These are phyloP conservation scores for Eupsilia transversa DNA, from an alignment of 2,888 invertebrate species.

Conservation along the genomic window DNA sequence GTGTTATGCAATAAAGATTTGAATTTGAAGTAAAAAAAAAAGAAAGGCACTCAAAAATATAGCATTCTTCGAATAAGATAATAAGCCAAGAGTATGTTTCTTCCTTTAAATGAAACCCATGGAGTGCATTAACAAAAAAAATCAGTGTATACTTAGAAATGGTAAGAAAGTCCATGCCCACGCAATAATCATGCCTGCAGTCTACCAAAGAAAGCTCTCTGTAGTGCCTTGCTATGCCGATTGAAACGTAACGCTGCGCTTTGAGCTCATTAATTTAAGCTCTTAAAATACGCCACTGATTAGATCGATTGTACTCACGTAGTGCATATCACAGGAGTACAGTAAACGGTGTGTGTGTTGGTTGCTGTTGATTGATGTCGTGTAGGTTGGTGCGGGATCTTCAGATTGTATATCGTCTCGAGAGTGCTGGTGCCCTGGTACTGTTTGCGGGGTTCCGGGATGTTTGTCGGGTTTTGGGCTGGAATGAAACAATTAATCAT, in stretches of 20 bases:
- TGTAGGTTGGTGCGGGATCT: constrained; percentile 67
- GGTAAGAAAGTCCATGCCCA: neutral
- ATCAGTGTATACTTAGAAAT: neutral
- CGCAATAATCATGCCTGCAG: neutral
- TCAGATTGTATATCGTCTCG: constrained; percentile 80
- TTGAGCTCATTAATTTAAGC: too few relatives aligned
- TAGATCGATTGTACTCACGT: constrained; percentile 72
- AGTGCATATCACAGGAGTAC: constrained; percentile 71
- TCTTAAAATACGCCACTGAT: too few relatives aligned
- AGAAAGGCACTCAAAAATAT: neutral
- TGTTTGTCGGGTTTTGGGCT: constrained; percentile 38
- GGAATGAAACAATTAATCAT: constrained; percentile 12
- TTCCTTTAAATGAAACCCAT: neutral
- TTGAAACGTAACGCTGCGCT: too few relatives aligned
- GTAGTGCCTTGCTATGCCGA: neutral
- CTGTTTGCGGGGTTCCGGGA: constrained; percentile 24
- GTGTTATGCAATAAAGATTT: too few relatives aligned
- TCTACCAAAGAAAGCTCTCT: neutral
- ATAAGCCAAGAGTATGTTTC: neutral
- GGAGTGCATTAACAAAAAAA: neutral
- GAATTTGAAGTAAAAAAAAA: neutral
- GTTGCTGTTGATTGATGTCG: constrained; percentile 57
- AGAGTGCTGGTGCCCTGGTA: constrained; percentile 59
- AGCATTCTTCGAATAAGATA: neutral
- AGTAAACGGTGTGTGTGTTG: constrained; percentile 74